Evolutionary conservation across 2,113 vertebrate species (phyloP), one percentile per base, ranked within the genome.

Genomic region (Catharus bicknelli): DNA sequence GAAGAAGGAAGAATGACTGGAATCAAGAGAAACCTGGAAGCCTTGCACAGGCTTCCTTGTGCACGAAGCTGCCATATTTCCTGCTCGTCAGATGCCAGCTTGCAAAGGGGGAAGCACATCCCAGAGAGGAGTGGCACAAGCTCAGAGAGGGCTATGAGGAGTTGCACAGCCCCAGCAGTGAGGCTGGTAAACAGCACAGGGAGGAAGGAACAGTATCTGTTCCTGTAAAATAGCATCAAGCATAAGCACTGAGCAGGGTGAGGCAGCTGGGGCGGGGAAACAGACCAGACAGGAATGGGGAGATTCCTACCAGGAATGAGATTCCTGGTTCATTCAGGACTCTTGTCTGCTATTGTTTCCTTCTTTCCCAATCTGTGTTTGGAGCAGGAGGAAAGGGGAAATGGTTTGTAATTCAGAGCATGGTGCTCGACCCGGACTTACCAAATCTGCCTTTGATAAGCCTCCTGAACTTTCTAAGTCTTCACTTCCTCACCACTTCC

Each of bases 231-330:
- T 27, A 70, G 87, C 63, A 94, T 96, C 81, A 45, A 55, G 77
- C 59, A 2, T 54, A 83, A 86, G 92, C 59, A 81, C 72, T 0
- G 5, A 88, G 29, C 77, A 80, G 93, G 95, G 94, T 40, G 95
- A 88, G 93, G 90, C 91, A 45, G 72, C 72, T 77, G 68, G 90
- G 94, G 94, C 19, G 64, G 93, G 83, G 85, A 95, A 95, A 96
- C 96, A 96, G 87, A 96, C 94, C 95, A 94, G 95, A 96, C 95
- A 96, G 94, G 95, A 96, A 93, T 57, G 95, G 96, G 96, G 76
- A 96, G 95, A 96, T 96, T 96, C 96, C 93, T 91, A n/a, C 85
- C 75, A 80, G 87, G 94, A 94, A 86, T 94, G 88, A 95, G 94
- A 96, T 95, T 96, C 96, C 94, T 96, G 91, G 88, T 95, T 91